Evolutionary conservation across 1,140 invertebrate species (phyloP), one percentile per base, ranked within the genome.

Genomic region (Drosophila dunni): DNA sequence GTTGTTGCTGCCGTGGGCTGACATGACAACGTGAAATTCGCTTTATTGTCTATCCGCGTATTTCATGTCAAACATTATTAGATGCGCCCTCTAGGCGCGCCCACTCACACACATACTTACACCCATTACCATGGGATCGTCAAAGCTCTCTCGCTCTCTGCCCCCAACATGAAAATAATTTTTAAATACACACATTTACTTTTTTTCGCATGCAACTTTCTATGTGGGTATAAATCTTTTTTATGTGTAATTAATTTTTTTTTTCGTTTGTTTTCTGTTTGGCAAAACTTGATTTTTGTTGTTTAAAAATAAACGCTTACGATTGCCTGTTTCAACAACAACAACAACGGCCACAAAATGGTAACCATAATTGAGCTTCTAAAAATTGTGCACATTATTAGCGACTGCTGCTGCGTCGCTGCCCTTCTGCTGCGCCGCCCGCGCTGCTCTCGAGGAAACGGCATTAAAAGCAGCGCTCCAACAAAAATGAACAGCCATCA

Each of bases 21-120:
- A 83, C 76, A 88, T 86, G 84, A 86, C 79, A 86, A 83, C 83
- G 80, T 88, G 80, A 88, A 88, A 88, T 88, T 88, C 81, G 83
- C 73, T 88, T 89, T 88, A 88, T 88, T 89, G 72, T 83, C 83
- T 88, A 73, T 77, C 45, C 81, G 82, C 76, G 74, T 86, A 81
- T 88, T 79, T 69, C 79, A 82, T 86, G 81, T 86, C 65, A 83
- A 88, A 86, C 84, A 88, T 79, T 86, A 82, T 86, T 88, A 64
- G 84, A 83, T 83, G 83, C 73, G 83, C 83, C 83, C 80, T 83
- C 83, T 73, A 71, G 84, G 64, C 84, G 65, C 79, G 71, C 84
- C 75, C 78, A 81, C 74, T 78, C 76, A 60, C 66, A 74, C 76
- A 75, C 15, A 75, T 57, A 68, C 68, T 60, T 60, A 62, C 33